Evolutionary conservation across 2,888 invertebrate genomes (phyloP).

Genomic region (Sphecodes monilicornis): DNA sequence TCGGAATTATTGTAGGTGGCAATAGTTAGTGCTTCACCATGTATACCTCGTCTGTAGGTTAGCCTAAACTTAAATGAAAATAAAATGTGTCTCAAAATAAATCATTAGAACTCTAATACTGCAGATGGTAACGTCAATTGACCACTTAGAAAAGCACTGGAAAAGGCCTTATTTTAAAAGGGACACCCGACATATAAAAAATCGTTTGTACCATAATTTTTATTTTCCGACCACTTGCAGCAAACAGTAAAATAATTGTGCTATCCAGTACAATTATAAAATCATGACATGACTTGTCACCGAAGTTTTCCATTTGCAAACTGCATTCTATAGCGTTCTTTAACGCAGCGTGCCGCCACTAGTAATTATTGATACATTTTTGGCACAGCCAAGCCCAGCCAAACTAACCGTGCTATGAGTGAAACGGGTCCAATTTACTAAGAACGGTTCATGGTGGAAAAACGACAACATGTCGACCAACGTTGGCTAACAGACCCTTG

Average conservation of each 20-base stretch:
- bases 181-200: background rate
- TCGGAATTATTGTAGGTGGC: too few relatives aligned
- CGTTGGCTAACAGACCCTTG: slow-evolving; percentile 42
- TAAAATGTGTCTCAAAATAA: too few relatives aligned
- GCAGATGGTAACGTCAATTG: too few relatives aligned
- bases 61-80: too few relatives aligned
- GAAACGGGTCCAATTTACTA: slow-evolving; percentile 48
- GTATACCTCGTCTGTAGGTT: too few relatives aligned
- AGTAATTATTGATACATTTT: slow-evolving; percentile 47
- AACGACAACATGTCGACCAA: slow-evolving; percentile 59
- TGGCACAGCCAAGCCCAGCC: slow-evolving; percentile 46
- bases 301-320: background rate
- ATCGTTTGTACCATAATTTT: too few relatives aligned
- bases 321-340: background rate
- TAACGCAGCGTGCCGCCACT: background rate
- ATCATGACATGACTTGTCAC: background rate
- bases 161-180: too few relatives aligned
- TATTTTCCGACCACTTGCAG: background rate
- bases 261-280: background rate
- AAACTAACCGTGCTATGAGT: slow-evolving; percentile 41
- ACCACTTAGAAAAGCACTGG: too few relatives aligned
- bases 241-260: background rate
- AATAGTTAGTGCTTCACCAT: too few relatives aligned
- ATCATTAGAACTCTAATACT: too few relatives aligned
- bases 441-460: slow-evolving; percentile 38